Base-by-base conservation (phyloP, 2,113 vertebrate species). In the Proterorhinus semilunaris region DNA sequence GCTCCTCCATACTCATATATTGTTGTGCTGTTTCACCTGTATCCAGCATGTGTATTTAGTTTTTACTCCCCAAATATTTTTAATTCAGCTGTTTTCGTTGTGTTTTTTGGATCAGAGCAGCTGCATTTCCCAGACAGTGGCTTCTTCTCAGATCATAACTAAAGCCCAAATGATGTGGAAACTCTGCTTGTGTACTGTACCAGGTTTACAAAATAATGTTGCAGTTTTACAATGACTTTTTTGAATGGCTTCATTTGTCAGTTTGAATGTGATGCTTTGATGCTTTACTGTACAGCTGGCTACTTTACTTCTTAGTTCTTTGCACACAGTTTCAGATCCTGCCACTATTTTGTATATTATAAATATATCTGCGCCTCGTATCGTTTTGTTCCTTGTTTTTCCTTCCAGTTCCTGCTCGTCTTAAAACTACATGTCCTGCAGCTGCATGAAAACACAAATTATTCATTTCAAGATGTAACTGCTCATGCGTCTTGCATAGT, bases 1-100 rank as follows among this genome's bases (percentile, higher is more conserved):
- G 79, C 71, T 72, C 72, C 72, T 72, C 73, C 66, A 68, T 61
- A 64, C 70, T 87, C 76, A 46, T 71, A 59, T 77, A 72, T 80
- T 75, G 50, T 85, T 62, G 52, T 82, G 81, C 49, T 82, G 49
- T 81, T 86, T 21, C 69, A 55, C 70, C 70, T 59, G 63, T 57
- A 58, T 66, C 53, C 62, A 52, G 72, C 74, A 59, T 83, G 52
- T 79, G 57, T 21, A 72, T 72, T 42, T 71, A 62, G 8, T 66
- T 62, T 79, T 57, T n/a, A 62, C 52, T 65, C 70, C 1, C 49
- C 50, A 72, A 69, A 15, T 53, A 64, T 68, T 46, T 51, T 44
- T 43, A n/a, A 61, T 76, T 83, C 15, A 62, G 71, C 69, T 74
- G 74, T 62, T 68, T 57, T 65, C 64, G 64, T 42, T 7, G 52